Conservation (phyloP, 2,888 invertebrate genomes). For the Ferrisia virgata region DNA sequence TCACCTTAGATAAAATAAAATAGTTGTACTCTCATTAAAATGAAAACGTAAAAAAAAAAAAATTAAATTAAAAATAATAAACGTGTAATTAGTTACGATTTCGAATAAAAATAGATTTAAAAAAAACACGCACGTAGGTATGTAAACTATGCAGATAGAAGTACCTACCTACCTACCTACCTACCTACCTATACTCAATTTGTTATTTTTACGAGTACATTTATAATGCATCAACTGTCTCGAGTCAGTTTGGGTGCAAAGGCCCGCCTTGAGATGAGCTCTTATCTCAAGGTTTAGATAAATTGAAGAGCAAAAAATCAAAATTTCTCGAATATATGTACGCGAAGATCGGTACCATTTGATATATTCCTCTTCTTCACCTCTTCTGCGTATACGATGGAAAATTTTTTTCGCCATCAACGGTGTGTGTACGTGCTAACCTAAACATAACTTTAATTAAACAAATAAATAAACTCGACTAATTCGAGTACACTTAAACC, state of each 20-base stretch:
- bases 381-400: neutral
- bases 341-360: neutral
- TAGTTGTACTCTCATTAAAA: neutral
- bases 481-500: neutral
- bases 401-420: neutral
- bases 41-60: neutral
- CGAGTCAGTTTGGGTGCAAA: neutral
- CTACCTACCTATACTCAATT: too few relatives aligned
- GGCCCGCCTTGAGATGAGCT: neutral
- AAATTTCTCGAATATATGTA: too few relatives aligned
- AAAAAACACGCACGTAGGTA: neutral
- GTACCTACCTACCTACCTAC: neutral
- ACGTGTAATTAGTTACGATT: neutral
- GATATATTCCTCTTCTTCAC: neutral
- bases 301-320: too few relatives aligned
- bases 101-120: neutral
- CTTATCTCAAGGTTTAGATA: neutral
- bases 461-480: neutral
- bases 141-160: neutral
- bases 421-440: neutral
- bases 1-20: conserved; percentile 16
- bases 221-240: neutral
- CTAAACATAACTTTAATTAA: neutral
- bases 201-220: too few relatives aligned
- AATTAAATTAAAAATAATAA: neutral